phyloP scores from a whole-genome alignment of 2,797 vertebrate species.

The Falco peregrinus region DNA sequence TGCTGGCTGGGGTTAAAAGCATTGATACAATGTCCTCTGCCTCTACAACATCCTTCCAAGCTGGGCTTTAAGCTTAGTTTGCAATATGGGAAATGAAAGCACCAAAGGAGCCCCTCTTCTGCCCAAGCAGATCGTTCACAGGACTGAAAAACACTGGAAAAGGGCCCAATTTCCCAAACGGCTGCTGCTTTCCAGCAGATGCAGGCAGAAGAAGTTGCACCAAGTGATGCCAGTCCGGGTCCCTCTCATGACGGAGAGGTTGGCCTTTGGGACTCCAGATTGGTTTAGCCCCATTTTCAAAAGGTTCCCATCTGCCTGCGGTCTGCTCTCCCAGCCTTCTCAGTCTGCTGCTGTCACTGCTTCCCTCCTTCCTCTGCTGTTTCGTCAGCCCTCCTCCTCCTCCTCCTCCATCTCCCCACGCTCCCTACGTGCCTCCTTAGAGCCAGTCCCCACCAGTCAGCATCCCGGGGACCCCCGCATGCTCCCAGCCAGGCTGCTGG shows the following conservation, averaged over 20 bases:
- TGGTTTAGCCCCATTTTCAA: background rate
- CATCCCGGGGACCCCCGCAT: fast-evolving
- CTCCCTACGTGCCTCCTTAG: fast-evolving
- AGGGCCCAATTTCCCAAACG: background rate
- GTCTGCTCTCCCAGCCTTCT: background rate
- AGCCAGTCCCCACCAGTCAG: background rate
- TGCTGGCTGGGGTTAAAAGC: background rate
- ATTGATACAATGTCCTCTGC: background rate
- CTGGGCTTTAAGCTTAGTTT: background rate
- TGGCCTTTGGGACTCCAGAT: background rate
- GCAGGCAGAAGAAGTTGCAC: fast-evolving
- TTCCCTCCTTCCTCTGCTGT: background rate
- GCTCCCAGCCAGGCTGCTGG: background rate
- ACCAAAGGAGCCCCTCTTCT: background rate
- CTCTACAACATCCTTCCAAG: background rate
- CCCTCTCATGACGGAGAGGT: background rate
- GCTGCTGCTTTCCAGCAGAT: background rate
- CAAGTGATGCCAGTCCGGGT: background rate
- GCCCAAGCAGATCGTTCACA: background rate
- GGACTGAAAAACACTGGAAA: background rate
- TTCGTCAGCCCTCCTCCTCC: background rate
- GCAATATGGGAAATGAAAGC: background rate
- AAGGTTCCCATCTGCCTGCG: background rate
- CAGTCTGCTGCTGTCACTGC: background rate
- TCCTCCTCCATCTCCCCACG: background rate